Evolutionary conservation across 2,888 invertebrate species (phyloP).

Genomic region (Gymnocheta viridis): DNA sequence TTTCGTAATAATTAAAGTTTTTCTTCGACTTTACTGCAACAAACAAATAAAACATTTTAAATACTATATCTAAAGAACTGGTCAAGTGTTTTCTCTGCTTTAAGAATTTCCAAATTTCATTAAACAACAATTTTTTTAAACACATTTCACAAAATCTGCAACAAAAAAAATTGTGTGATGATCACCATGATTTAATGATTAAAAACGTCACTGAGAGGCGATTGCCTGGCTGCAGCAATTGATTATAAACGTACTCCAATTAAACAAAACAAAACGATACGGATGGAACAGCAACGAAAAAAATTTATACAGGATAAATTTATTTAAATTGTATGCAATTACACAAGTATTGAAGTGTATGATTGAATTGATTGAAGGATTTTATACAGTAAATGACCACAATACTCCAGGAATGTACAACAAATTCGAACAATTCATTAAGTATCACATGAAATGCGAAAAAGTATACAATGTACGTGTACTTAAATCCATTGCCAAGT

Average conservation of each 20-base stretch:
- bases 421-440: slow-evolving; percentile 42
- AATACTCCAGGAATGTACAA: slow-evolving; percentile 37
- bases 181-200: slow-evolving; percentile 54
- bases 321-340: slow-evolving; percentile 39
- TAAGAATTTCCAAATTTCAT: too few species aligned
- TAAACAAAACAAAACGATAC: slow-evolving; percentile 44
- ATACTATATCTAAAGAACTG: too few species aligned
- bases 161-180: slow-evolving; percentile 37
- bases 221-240: slow-evolving; percentile 9
- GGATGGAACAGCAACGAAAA: neutral
- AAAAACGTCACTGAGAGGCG: slow-evolving; percentile 33
- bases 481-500: slow-evolving; percentile 24
- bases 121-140: neutral
- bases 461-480: neutral
- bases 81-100: too few species aligned
- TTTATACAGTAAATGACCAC: slow-evolving; percentile 60
- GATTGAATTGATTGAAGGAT: slow-evolving; percentile 69
- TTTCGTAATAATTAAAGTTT: too few species aligned
- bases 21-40: too few species aligned
- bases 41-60: too few species aligned
- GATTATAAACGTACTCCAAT: slow-evolving; percentile 55
- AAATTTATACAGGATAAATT: slow-evolving; percentile 1
- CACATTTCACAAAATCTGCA: neutral
- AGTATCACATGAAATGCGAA: slow-evolving; percentile 14
- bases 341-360: slow-evolving; percentile 62